phyloP scores from a whole-genome alignment of 2,888 invertebrate species.

The Euzophera pinguis region DNA sequence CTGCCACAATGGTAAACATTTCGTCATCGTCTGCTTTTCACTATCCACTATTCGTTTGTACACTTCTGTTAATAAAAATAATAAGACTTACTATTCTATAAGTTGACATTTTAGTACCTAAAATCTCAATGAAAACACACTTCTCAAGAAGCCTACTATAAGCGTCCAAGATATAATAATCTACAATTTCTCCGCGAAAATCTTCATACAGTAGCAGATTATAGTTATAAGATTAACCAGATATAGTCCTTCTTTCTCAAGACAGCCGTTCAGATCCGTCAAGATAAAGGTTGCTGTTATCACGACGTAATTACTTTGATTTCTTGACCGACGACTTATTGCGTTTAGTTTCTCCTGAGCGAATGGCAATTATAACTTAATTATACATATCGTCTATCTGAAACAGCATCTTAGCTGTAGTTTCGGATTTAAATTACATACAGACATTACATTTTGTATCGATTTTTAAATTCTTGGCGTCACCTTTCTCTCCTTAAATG shows the following conservation, averaged over 20 bases:
- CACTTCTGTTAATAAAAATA: too few relatives aligned
- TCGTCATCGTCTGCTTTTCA: too few relatives aligned
- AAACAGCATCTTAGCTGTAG: background rate
- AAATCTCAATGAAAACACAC: too few relatives aligned
- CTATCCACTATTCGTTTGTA: too few relatives aligned
- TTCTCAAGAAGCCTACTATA: too few relatives aligned
- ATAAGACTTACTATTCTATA: too few relatives aligned
- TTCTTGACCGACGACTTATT: background rate
- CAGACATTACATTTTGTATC: background rate
- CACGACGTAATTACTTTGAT: conserved; percentile 1
- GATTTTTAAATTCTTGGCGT: background rate
- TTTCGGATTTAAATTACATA: conserved; percentile 3
- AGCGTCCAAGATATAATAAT: too few relatives aligned
- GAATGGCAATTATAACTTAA: conserved; percentile 4
- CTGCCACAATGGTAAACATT: too few relatives aligned
- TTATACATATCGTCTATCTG: background rate
- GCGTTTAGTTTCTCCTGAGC: background rate
- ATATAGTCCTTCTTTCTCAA: background rate
- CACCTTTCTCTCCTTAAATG: conserved; percentile 9
- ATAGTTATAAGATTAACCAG: background rate
- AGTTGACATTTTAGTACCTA: too few relatives aligned
- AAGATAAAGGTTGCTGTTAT: conserved; percentile 3
- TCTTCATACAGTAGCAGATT: background rate
- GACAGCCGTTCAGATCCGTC: background rate
- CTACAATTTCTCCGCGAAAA: background rate